Conservation (phyloP, 2,113 vertebrate genomes). For the Rutilus rutilus region DNA sequence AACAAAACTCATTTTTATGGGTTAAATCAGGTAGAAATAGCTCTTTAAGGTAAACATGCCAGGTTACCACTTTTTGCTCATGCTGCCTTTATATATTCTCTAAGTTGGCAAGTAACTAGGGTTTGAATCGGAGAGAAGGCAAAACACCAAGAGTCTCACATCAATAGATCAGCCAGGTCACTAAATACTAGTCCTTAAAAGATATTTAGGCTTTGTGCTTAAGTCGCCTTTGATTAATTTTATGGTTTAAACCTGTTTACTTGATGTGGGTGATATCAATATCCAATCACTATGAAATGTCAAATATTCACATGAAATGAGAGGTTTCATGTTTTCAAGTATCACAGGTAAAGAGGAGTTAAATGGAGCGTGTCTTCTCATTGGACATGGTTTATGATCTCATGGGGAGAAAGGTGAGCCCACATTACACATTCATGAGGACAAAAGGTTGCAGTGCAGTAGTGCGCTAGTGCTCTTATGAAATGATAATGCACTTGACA, state of each 20-base stretch:
- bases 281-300: constrained; percentile 2
- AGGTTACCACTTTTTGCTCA: no score
- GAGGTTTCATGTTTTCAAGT: not conserved
- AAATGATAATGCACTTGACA: constrained; percentile 27
- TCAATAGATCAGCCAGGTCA: not conserved
- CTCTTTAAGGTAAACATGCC: no score
- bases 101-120: not conserved
- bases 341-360: constrained; percentile 14
- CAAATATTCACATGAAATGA: not conserved
- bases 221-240: not conserved
- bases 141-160: not conserved
- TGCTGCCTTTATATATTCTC: no score
- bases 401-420: constrained; percentile 3
- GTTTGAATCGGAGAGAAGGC: not conserved
- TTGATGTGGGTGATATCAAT: not conserved
- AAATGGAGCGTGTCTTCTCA: constrained; percentile 1
- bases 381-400: constrained; percentile 13
- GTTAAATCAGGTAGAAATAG: no score
- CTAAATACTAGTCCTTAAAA: not conserved
- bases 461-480: not conserved
- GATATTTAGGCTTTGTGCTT: no score
- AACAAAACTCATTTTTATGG: no score
- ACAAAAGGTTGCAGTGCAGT: constrained; percentile 18
- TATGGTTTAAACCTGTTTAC: not conserved
- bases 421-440: constrained; percentile 29